A percentile compares a stretch with the other conserved stretches of the same genome.
These are phyloP conservation scores for Nematostella vectensis DNA, from an alignment of 92 coral and sea anemone genomes.

Conservation along the genomic window DNA sequence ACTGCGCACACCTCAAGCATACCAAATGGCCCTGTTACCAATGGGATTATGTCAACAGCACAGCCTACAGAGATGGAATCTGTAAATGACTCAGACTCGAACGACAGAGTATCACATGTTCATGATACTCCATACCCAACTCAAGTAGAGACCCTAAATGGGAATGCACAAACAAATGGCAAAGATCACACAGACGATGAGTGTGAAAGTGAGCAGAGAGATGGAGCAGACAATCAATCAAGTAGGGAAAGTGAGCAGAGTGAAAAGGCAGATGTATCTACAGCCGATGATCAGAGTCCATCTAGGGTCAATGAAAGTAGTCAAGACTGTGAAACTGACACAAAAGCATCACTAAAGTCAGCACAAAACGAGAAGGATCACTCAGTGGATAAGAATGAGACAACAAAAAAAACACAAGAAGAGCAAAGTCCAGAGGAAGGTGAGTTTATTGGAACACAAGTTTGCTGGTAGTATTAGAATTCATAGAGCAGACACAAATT, in stretches of 20 bases:
- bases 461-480: too few species aligned
- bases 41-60: conserved; percentile 67
- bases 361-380: too few species aligned
- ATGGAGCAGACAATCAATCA: neutral
- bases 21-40: conserved; percentile 76
- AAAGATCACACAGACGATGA: neutral
- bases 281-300: too few species aligned
- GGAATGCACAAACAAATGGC: conserved; percentile 1
- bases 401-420: too few species aligned
- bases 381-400: too few species aligned
- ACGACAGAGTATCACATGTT: conserved; percentile 8
- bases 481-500: too few species aligned
- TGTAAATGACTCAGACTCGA: conserved; percentile 18
- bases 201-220: conserved; percentile 1
- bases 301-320: too few species aligned
- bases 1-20: conserved; percentile 48
- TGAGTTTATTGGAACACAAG: too few species aligned
- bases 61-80: conserved; percentile 52
- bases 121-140: conserved; percentile 23
- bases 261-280: too few species aligned
- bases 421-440: neutral
- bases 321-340: too few species aligned
- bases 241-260: neutral
- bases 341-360: too few species aligned
- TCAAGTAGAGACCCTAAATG: conserved; percentile 7